A percentile compares a stretch with the other conserved stretches of the same genome.
Conservation (phyloP, 30 jellyfish, hydroid and myxozoan species). For the Phacellophora camtschatica region DNA sequence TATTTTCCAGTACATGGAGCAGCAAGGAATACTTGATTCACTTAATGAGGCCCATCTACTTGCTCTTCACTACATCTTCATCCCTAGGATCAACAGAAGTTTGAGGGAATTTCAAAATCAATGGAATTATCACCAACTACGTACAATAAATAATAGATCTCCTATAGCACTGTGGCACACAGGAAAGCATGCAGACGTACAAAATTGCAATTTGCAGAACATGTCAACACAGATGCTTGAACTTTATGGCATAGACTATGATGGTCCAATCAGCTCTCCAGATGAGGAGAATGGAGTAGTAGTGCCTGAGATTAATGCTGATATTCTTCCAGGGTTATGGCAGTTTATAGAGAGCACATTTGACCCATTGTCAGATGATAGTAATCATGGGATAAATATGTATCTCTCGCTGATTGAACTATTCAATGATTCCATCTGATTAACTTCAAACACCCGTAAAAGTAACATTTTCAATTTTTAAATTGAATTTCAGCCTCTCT, state of each 20-base stretch:
- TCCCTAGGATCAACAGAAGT: not conserved
- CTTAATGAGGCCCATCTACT: slow-evolving; percentile 18
- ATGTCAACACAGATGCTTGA: too few relatives aligned
- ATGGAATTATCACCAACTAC: not conserved
- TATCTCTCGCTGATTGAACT: not conserved
- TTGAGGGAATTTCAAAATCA: not conserved
- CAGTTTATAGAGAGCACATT: not conserved
- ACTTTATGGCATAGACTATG: not conserved
- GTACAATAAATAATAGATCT: not conserved
- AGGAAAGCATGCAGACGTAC: too few relatives aligned
- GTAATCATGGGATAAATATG: not conserved
- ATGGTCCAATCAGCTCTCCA: not conserved
- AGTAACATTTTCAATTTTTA: too few relatives aligned
- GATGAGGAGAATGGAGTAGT: not conserved
- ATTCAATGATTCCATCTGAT: not conserved
- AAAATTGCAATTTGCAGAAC: not conserved
- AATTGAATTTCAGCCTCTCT: too few relatives aligned
- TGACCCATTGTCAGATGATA: slow-evolving; percentile 14
- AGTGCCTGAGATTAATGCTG: not conserved
- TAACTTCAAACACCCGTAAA: too few relatives aligned
- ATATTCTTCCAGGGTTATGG: not conserved
- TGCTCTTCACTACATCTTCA: not conserved
- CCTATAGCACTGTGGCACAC: not conserved
- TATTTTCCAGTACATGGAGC: slow-evolving; percentile 18
- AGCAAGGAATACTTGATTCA: slow-evolving; percentile 37